Evolutionary conservation across 2,113 vertebrate genomes (phyloP).

Genomic region (Rhinichthys klamathensis): DNA sequence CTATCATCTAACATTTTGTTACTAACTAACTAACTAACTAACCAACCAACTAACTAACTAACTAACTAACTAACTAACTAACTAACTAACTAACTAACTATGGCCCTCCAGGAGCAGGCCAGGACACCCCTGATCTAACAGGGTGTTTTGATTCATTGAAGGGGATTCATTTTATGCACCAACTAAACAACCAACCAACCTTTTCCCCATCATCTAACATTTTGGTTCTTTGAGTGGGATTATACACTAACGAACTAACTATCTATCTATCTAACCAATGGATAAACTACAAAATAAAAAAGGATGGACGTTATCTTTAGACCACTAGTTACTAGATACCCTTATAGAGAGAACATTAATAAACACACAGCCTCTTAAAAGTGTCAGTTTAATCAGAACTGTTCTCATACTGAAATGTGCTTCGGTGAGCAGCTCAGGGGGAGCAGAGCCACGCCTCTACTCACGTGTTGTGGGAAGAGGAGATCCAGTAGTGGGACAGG

Average conservation of each 20-base stretch:
- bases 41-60: no score
- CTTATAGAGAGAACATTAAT: neutral
- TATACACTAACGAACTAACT: neutral
- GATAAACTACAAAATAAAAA: neutral
- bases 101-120: no score
- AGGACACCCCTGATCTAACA: no score
- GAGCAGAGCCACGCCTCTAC: conserved; percentile 44
- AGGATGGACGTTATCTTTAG: neutral
- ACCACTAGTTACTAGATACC: neutral
- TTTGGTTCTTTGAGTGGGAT: neutral
- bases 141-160: neutral
- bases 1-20: no score
- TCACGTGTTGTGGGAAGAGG: conserved; percentile 99
- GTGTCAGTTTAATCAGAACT: neutral
- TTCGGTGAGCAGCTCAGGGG: neutral
- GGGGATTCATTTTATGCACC: neutral
- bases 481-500: conserved; percentile 99
- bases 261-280: neutral
- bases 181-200: neutral
- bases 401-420: neutral
- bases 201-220: neutral
- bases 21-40: no score
- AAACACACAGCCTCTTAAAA: neutral
- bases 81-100: no score
- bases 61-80: no score